Base-by-base conservation (phyloP, 2,113 vertebrate genomes). In the Mastomys natalensis region DNA sequence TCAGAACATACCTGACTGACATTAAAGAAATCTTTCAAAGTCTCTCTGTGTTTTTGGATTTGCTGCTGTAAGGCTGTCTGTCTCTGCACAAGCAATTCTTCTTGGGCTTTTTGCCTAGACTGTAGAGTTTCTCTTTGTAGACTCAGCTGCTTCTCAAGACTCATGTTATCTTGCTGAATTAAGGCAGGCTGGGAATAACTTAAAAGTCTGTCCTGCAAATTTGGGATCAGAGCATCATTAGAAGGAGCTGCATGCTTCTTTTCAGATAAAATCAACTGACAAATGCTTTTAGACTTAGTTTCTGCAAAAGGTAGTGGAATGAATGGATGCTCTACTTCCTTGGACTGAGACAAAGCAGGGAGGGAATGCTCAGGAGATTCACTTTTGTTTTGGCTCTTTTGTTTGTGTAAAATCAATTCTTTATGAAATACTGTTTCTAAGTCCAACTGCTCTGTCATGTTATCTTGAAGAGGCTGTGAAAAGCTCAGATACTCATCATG, bases 1-100 rank as follows among this genome's bases (percentile, higher is more conserved):
- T 93, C 53, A 74, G 90, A 91, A 53, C 93, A 87, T 97, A 99
- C 99, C 98, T 98, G 98, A 64, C 53, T 40, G n/a, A 98, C 98
- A 70, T 97, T 96, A 72, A 98, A 93, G 90, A 99, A 97, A 70
- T 95, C 93, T 96, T 98, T 98, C 97, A 98, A 91, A 29, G 95
- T 97, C 72, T 98, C 98, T 89, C 98, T 98, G 51, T 98, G 98
- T 86, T 95, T 98, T 78, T 98, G 97, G 95, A 98, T 98, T 87
- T 98, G 98, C 58, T 99, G 97, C 45, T 98, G 98, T 96, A 99
- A 34, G 43, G 94, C 93, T 81, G 93, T 96, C 80, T 99, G 98
- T 70, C 97, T 98, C 82, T 97, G 96, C 29, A 97, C 9, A 40
- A 98, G 98, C 15, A 97, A 43, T 53, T 98, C 98, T 87, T 98